Evolutionary conservation across 2,113 vertebrate species (phyloP).

Genomic region (Paradisaea rubra): DNA sequence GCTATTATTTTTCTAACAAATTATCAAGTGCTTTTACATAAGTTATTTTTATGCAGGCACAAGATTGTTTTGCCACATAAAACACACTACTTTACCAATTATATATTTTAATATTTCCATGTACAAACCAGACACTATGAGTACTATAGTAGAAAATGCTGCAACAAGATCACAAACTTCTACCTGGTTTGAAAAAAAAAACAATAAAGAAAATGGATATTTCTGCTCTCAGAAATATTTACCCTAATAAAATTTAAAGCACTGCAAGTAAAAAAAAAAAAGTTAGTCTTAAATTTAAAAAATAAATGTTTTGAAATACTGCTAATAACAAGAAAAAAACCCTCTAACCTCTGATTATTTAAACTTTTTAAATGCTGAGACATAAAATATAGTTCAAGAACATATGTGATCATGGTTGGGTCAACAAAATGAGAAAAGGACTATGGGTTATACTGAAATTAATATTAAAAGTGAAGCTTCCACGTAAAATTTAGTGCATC

Average conservation of each 20-base stretch:
- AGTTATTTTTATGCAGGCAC: background rate
- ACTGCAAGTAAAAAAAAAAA: background rate
- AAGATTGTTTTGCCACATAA: background rate
- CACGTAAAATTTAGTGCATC: background rate
- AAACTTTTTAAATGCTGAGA: background rate
- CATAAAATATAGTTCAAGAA: background rate
- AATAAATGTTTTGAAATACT: background rate
- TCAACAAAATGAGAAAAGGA: background rate
- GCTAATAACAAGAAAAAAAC: accelerated
- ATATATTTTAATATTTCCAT: background rate
- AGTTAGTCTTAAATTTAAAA: background rate
- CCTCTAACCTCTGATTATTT: background rate
- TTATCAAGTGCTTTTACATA: accelerated
- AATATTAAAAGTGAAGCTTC: background rate
- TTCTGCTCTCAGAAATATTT: background rate
- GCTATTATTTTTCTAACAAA: background rate
- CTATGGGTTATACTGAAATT: background rate
- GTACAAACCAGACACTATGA: background rate
- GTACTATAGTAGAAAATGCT: background rate
- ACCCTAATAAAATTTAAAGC: background rate
- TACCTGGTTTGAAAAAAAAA: background rate
- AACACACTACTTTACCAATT: background rate
- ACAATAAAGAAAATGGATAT: background rate
- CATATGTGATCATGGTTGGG: background rate
- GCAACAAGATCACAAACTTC: background rate